Evolutionary conservation across 1,140 invertebrate species (phyloP).

Genomic region (Lepidurus couesii): DNA sequence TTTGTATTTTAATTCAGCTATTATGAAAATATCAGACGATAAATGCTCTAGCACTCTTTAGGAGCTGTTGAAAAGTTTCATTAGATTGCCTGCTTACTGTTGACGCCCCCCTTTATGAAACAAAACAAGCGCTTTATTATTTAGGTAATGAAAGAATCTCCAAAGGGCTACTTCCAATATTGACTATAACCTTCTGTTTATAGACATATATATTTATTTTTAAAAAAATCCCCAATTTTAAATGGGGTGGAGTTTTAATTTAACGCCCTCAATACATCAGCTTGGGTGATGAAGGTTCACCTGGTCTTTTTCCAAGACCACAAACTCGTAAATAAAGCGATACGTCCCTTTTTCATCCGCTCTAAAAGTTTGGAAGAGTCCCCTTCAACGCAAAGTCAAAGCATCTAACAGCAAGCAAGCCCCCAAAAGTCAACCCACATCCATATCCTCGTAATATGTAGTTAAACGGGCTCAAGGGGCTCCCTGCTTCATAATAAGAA

Average conservation of each 20-base stretch:
- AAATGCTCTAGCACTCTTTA: neutral
- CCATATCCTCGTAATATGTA: neutral
- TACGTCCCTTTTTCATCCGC: neutral
- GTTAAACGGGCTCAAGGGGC: neutral
- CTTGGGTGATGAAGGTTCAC: constrained; percentile 4
- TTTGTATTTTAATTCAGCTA: too few relatives aligned
- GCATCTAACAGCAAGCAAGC: neutral
- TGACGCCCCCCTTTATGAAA: neutral
- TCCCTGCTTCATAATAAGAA: neutral
- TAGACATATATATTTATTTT: neutral
- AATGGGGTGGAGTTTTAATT: constrained; percentile 19
- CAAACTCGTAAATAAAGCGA: constrained; percentile 6
- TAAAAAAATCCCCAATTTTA: neutral
- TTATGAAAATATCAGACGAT: too few relatives aligned
- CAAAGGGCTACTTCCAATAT: neutral
- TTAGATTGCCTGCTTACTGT: neutral
- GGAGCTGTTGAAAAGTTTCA: neutral
- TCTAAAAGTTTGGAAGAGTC: neutral
- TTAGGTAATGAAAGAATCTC: neutral
- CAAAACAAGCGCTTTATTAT: neutral
- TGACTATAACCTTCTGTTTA: neutral
- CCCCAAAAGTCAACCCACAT: neutral
- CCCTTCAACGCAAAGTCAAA: neutral
- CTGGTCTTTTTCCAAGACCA: neutral
- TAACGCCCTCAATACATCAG: constrained; percentile 7